Conservation (phyloP, 2,888 invertebrate genomes). For the Ferrisia virgata region DNA sequence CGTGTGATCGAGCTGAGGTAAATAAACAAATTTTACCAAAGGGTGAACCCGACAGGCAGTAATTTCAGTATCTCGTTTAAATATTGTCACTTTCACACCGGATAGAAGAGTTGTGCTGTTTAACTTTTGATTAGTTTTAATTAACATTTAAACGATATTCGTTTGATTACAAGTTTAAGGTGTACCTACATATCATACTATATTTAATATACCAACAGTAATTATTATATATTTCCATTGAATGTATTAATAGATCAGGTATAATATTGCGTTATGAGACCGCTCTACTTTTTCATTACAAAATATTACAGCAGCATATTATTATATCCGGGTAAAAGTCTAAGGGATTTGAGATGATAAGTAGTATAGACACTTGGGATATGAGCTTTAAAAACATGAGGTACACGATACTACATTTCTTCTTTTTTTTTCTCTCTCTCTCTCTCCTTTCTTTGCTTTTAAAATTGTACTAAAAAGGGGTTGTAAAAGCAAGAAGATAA, state of each 20-base stretch:
- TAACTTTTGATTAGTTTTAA: conserved; percentile 38
- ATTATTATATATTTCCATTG: too few relatives aligned
- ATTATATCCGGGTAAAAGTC: too few relatives aligned
- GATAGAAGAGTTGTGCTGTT: conserved; percentile 26
- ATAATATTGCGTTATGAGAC: too few relatives aligned
- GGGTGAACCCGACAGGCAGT: conserved; percentile 23
- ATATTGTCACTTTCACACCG: conserved; percentile 42
- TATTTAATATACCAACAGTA: neutral
- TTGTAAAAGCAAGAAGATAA: neutral
- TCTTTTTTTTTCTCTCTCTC: too few relatives aligned
- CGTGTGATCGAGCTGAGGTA: conserved; percentile 4
- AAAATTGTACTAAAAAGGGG: neutral
- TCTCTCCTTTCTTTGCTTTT: neutral
- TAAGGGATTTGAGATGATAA: too few relatives aligned
- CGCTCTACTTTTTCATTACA: too few relatives aligned
- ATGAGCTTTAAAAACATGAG: too few relatives aligned
- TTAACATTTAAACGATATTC: conserved; percentile 37
- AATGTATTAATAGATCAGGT: too few relatives aligned
- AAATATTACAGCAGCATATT: too few relatives aligned
- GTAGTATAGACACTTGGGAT: too few relatives aligned
- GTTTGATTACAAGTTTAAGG: neutral
- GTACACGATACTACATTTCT: too few relatives aligned
- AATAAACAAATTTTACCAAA: conserved; percentile 17
- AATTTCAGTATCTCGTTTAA: conserved; percentile 40
- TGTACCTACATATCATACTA: neutral